Percentiles rank a stretch among this genome's conserved stretches.
Evolutionary conservation across 2,797 vertebrate genomes (phyloP).

Genomic region (Sorex maritimensis): DNA sequence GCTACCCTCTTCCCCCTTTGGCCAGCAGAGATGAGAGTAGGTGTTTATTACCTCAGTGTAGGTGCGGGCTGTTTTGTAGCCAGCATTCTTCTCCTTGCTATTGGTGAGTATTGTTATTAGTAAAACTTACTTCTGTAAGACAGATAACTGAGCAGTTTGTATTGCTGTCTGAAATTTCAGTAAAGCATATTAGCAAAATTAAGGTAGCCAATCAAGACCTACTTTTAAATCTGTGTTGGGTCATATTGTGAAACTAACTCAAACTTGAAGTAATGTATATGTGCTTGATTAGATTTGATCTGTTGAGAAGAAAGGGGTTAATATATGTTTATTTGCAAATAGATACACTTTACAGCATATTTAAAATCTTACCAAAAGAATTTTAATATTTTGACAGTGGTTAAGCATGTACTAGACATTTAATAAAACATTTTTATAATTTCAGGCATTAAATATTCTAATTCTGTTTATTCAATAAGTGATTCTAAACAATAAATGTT

Average conservation of each 20-base stretch:
- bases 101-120: constrained; percentile 93
- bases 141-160: not conserved
- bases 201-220: not conserved
- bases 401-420: constrained; percentile 45
- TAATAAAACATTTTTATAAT: constrained; percentile 60
- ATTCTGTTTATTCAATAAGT: constrained; percentile 49
- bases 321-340: constrained; percentile 44
- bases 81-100: constrained; percentile 98
- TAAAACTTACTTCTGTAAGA: not conserved
- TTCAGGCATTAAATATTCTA: constrained; percentile 60
- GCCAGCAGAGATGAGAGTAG: constrained; percentile 99
- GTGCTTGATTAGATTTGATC: constrained; percentile 17
- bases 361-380: not conserved
- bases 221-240: not conserved
- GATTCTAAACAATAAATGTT: constrained; percentile 22
- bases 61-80: constrained; percentile 99
- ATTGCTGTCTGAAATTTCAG: not conserved
- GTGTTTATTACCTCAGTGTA: constrained; percentile 99
- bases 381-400: constrained; percentile 61
- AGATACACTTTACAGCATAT: constrained; percentile 50
- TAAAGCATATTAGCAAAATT: constrained; percentile 47
- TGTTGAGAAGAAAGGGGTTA: constrained; percentile 25
- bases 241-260: constrained; percentile 26
- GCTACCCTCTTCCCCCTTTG: constrained; percentile 99
- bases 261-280: not conserved